Conservation (phyloP, 35 echinoderm and acorn worm species). For the Patiria miniata region DNA sequence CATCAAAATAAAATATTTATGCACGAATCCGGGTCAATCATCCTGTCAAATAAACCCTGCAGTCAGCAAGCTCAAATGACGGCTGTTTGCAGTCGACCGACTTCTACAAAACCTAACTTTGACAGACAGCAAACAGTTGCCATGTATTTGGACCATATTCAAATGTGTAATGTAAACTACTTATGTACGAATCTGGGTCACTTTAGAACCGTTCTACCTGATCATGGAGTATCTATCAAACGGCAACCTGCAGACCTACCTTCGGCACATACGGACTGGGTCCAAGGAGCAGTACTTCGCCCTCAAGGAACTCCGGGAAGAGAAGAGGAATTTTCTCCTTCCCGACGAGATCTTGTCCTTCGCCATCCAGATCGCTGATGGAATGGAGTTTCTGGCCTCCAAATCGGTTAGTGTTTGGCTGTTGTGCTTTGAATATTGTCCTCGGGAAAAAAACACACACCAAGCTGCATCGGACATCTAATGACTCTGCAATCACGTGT, state of each 20-base stretch:
- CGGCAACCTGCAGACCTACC: conserved; percentile 70
- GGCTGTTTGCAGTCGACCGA: no score
- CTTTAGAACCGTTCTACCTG: conserved; percentile 71
- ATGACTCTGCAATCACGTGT: not conserved
- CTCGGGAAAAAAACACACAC: not conserved
- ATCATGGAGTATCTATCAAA: conserved; percentile 88
- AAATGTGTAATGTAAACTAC: no score
- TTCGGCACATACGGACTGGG: conserved; percentile 48
- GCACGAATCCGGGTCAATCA: no score
- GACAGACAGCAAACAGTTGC: no score
- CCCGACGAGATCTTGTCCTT: conserved; percentile 53
- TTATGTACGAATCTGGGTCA: no score
- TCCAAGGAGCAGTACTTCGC: not conserved
- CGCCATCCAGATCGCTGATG: conserved; percentile 54
- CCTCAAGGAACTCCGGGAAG: conserved; percentile 4
- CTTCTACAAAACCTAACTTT: no score
- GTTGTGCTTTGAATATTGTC: not conserved
- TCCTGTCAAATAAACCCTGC: no score
- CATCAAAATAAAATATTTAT: no score
- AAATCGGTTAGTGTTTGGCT: conserved; percentile 37
- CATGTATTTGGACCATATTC: no score
- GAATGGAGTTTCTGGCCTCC: conserved; percentile 69
- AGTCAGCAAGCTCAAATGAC: no score
- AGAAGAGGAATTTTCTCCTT: conserved; percentile 33
- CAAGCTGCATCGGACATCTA: not conserved